Percentiles rank a stretch among this genome's conserved stretches.
phyloP scores from a whole-genome alignment of 2,113 vertebrate species.

The Turdus rufiventris region DNA sequence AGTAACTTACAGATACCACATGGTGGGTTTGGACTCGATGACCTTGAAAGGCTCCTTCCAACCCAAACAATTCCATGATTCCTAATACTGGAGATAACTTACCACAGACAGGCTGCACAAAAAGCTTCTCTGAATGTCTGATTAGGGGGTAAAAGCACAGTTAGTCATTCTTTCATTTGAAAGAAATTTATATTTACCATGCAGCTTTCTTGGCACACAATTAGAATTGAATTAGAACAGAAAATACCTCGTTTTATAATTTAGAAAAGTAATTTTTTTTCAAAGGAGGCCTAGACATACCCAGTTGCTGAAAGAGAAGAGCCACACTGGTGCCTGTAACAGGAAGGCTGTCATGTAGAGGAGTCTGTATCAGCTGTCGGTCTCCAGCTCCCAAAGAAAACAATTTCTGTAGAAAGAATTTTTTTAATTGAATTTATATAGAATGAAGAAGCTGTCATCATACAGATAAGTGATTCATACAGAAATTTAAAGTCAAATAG shows the following conservation, averaged over 20 bases:
- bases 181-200: not conserved
- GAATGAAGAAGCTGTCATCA: not conserved
- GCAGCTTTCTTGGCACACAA: not conserved
- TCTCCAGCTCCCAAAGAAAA: slow-evolving; percentile 97
- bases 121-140: not conserved
- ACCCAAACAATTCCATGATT: not conserved
- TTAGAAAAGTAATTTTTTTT: not conserved
- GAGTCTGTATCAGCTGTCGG: slow-evolving; percentile 95
- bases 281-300: slow-evolving; percentile 74
- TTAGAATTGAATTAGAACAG: not conserved
- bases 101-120: not conserved
- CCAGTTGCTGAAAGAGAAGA: slow-evolving; percentile 95
- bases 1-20: not conserved
- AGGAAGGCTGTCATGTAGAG: slow-evolving; percentile 88
- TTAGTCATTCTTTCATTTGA: not conserved
- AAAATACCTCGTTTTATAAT: not conserved
- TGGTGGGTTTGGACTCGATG: not conserved
- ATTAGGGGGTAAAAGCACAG: not conserved
- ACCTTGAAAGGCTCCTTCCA: not conserved
- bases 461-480: not conserved
- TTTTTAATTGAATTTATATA: not conserved
- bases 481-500: not conserved
- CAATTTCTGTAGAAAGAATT: slow-evolving; percentile 81
- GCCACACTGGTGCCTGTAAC: slow-evolving; percentile 92
- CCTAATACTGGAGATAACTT: not conserved